Base-by-base conservation (phyloP, 1,140 invertebrate species). In the Argopecten irradians region DNA sequence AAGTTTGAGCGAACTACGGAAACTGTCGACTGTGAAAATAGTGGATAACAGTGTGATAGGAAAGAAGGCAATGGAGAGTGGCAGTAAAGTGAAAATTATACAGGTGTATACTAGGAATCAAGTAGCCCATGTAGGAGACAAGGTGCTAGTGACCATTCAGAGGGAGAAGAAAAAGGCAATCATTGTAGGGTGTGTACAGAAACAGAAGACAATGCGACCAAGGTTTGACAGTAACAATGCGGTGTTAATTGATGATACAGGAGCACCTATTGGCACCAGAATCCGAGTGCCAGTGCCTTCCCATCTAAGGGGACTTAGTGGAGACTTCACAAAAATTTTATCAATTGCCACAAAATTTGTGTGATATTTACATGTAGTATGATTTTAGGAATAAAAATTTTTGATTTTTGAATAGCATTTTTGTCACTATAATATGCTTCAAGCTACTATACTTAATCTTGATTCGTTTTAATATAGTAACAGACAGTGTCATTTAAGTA, bases 161-260 rank as follows among this genome's bases (percentile, higher is more conserved):
- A 99, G 99, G 35, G 97, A 99, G 94, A 99, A 99, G 96, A 99
- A 98, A 94, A 98, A 98, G 95, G 99, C 97, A 2, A 98, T 99
- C 89, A 96, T 99, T 84, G 99, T 99, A 34, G 99, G 99, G 0
- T 98, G 98, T 94, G 93, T 94, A 85, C 97, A 98, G 94, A 97
- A 97, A 87, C 98, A 99, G 94, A 96, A 97, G 87, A 94, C 97
- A 7, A 97, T 98, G 95, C 96, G 99, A 41, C 99, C 99, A 0
- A 97, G 97, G 93, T 99, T 98, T 96, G 99, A 99, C 95, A 98
- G 97, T 91, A 99, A 99, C 94, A 99, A 99, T 96, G 95, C 99
- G 89, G 99, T 99, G 0, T 95, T 99, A 0, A 97, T 99, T 86
- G 98, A 99, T 94, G 98, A 99, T 92, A 98, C 97, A 95, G 98